Evolutionary conservation across 2,113 vertebrate species (phyloP).

Genomic region (Vireo altiloquus): DNA sequence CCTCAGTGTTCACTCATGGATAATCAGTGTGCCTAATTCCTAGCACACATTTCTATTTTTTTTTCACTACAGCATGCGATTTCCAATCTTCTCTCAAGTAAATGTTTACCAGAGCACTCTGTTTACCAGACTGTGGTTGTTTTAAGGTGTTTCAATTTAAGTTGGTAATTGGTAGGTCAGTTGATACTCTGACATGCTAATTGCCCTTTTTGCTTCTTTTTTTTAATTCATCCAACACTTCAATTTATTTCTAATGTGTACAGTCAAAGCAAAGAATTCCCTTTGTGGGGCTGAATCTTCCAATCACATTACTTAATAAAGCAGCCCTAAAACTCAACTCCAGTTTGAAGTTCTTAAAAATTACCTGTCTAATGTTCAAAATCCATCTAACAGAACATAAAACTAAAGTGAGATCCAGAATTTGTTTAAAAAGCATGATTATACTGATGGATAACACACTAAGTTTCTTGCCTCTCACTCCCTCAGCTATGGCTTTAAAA

Average conservation of each 20-base stretch:
- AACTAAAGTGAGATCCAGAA: not conserved
- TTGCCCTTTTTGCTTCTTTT: not conserved
- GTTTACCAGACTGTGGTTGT: not conserved
- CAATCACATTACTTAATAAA: not conserved
- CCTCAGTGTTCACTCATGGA: conserved; percentile 32
- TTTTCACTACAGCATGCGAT: not conserved
- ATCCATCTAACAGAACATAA: not conserved
- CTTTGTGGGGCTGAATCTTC: not conserved
- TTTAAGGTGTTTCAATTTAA: not conserved
- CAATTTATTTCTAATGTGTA: not conserved
- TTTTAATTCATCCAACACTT: not conserved
- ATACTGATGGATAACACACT: not conserved
- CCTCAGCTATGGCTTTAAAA: not conserved
- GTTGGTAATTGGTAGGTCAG: not conserved
- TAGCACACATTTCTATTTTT: not conserved
- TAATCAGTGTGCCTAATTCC: not conserved
- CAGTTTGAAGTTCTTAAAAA: not conserved
- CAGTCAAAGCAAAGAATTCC: not conserved
- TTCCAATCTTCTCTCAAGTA: not conserved
- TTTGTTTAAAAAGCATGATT: not conserved
- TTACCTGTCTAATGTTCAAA: not conserved
- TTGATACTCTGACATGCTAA: not conserved
- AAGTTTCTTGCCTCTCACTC: not conserved
- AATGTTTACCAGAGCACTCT: not conserved
- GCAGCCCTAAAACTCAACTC: not conserved